Evolutionary conservation across 2,797 vertebrate species (phyloP).

Genomic region (Microtus obscurus): DNA sequence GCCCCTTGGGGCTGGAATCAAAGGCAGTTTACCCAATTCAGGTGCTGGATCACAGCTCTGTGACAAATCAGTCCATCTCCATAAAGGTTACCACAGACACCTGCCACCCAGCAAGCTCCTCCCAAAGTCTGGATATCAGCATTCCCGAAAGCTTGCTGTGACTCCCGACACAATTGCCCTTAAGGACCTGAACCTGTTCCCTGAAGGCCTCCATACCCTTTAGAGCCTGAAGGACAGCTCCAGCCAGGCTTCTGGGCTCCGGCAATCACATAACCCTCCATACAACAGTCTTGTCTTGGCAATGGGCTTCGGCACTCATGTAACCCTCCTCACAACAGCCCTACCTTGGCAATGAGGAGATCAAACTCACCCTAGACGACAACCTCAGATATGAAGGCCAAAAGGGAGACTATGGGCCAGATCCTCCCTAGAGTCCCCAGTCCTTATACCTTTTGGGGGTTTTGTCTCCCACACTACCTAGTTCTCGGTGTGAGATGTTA

Average conservation of each 20-base stretch:
- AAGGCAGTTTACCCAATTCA: neutral
- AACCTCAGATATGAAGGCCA: neutral
- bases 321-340: no score
- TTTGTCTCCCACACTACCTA: neutral
- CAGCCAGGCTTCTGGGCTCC: neutral
- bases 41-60: neutral
- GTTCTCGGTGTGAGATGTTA: neutral
- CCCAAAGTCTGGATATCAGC: neutral
- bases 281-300: neutral
- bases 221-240: neutral
- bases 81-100: neutral
- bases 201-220: neutral
- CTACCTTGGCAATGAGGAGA: neutral
- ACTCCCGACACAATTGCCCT: no score
- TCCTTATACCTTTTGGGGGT: no score
- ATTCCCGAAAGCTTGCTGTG: no score
- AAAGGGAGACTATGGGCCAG: neutral
- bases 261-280: no score
- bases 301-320: no score
- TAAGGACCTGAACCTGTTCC: neutral
- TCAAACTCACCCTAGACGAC: neutral
- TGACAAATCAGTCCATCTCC: neutral
- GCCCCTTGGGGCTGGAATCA: neutral
- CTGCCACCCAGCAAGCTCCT: neutral
- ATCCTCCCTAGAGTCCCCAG: no score